Conservation (phyloP, 2,888 invertebrate species). For the Philopedon plagiatum region DNA sequence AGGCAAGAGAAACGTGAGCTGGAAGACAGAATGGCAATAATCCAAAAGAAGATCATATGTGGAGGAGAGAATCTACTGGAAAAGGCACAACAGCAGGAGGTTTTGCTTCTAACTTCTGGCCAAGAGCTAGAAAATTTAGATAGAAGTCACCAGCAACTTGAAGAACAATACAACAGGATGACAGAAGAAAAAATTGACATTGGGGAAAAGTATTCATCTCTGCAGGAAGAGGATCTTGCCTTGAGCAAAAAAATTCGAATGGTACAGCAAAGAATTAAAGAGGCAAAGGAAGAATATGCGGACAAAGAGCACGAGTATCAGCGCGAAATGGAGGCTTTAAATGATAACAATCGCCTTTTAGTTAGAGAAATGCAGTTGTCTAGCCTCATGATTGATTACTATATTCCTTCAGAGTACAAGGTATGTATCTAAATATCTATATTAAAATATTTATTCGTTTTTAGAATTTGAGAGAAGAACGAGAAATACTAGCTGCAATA, state of each 20-base stretch:
- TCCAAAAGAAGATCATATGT: conserved; percentile 96
- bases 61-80: conserved; percentile 98
- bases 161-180: conserved; percentile 87
- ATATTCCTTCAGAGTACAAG: conserved; percentile 95
- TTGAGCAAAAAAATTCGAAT: conserved; percentile 94
- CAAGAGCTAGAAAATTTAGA: conserved; percentile 84
- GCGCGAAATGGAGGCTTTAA: conserved; percentile 95
- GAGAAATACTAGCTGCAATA: neutral
- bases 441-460: conserved; percentile 1
- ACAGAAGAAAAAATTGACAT: conserved; percentile 94
- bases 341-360: conserved; percentile 93
- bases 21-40: conserved; percentile 86
- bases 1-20: conserved; percentile 85
- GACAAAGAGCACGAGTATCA: conserved; percentile 96
- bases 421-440: conserved; percentile 67
- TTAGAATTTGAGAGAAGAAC: neutral
- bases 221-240: conserved; percentile 95
- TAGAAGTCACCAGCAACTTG: conserved; percentile 84
- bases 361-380: conserved; percentile 92
- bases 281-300: conserved; percentile 86
- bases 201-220: conserved; percentile 93
- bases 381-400: conserved; percentile 90
- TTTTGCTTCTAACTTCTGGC: conserved; percentile 89
- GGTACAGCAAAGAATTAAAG: conserved; percentile 88
- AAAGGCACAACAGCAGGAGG: conserved; percentile 95